Evolutionary conservation across 2,888 invertebrate genomes (phyloP), one percentile per base, ranked within the genome.

Genomic region (Synergus itoensis): DNA sequence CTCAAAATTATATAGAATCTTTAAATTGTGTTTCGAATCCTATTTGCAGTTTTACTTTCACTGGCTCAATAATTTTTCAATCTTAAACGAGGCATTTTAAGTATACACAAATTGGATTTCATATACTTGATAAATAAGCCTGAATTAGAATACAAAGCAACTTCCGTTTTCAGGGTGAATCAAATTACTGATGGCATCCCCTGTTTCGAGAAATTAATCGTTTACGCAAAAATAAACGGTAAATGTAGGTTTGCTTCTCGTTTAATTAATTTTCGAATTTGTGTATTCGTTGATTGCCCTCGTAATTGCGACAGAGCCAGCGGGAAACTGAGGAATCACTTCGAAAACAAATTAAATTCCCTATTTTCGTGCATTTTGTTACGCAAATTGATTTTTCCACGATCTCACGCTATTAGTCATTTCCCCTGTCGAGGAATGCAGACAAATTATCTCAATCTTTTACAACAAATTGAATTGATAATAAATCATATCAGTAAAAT

Each of bases 271-370:
- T 53, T 53, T 53, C n/a, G 9, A 69, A 43, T 48, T 69, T 69
- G 21, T 48, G 45, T 69, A 53, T 73, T 57, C 53, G 36, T 73
- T 53, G 36, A 53, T 73, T 73, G n/a, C 11, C 53, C n/a, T 53
- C 53, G 36, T n/a, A 73, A 53, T 36, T 36, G 36, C 53, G 73
- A 53, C 48, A 43, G 36, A 48, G 3, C 28, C 28, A 73, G 48
- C 36, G 73, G 73, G 69, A 2, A 45, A 73, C 40, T 73, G 53
- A 73, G 73, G 36, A 73, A 73, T 73, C 53, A 53, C 48, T 48
- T 36, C 12, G n/a, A 40, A 67, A 73, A 73, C 73, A 73, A 73
- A 73, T 53, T 73, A n/a, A 73, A 53, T 53, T 53, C 36, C 36
- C 36, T 36, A 53, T 73, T 73, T 73, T 53, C n/a, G 73, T 28